Conservation (phyloP, 2,113 vertebrate genomes). For the Nannobrachium achirus region DNA sequence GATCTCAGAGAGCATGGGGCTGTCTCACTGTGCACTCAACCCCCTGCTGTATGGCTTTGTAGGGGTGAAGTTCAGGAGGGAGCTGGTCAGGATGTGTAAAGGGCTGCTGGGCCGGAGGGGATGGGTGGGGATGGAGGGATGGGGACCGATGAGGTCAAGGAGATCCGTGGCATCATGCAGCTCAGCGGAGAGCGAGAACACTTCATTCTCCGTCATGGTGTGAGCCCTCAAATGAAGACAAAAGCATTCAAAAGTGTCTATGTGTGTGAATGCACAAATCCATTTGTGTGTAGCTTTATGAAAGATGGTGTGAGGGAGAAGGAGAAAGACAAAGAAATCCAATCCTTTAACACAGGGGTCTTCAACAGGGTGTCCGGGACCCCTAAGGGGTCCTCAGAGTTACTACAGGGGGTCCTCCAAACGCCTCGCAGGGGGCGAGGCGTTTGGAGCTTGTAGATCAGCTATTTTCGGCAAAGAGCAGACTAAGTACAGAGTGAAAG, state of each 20-base stretch:
- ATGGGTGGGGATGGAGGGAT: constrained; percentile 43
- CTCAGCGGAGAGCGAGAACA: constrained; percentile 79
- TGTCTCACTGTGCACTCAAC: constrained; percentile 84
- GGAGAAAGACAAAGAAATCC: background rate
- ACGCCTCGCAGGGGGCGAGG: no score
- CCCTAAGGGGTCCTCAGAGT: no score
- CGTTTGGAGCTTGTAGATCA: no score
- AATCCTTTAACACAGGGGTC: no score
- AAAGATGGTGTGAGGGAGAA: background rate
- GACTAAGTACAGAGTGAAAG: no score
- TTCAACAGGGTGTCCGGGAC: no score
- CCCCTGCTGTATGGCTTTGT: constrained; percentile 85
- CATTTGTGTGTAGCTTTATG: no score
- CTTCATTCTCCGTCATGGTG: constrained; percentile 76
- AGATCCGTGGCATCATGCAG: constrained; percentile 61
- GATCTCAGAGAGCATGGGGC: constrained; percentile 78
- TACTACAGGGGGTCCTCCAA: no score
- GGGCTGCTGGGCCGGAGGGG: constrained; percentile 56
- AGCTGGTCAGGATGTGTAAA: constrained; percentile 74
- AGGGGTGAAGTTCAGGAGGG: constrained; percentile 82
- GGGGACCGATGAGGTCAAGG: constrained; percentile 46
- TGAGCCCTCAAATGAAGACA: constrained; percentile 33
- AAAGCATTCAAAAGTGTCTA: no score
- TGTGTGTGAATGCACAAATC: no score
- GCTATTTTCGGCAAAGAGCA: no score